phyloP scores from a whole-genome alignment of 1,140 invertebrate species.

The Aporrectodea caliginosa region DNA sequence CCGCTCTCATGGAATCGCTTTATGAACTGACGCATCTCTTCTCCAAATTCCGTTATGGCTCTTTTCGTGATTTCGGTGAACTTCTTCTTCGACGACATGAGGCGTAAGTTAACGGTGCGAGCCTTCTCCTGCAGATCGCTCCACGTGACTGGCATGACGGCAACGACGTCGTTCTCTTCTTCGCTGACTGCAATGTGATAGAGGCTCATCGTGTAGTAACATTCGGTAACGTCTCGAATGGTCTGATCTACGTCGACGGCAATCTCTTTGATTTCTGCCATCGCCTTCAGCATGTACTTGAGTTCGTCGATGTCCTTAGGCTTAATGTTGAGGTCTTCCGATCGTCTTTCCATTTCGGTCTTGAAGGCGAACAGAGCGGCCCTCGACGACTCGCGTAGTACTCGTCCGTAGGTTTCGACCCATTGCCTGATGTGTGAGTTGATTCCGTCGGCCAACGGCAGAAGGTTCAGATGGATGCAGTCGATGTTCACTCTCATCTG shows the following conservation, averaged over 20 bases:
- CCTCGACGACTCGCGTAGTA: constrained; percentile 48
- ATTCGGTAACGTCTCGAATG: constrained; percentile 7
- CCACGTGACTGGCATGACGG: constrained; percentile 49
- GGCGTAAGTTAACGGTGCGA: constrained; percentile 53
- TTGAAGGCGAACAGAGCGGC: constrained; percentile 13
- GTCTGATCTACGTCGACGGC: neutral
- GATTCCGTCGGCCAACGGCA: constrained; percentile 47
- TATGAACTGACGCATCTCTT: constrained; percentile 65
- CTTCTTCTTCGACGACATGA: constrained; percentile 58
- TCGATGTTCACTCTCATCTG: constrained; percentile 50
- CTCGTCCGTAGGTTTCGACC: constrained; percentile 49
- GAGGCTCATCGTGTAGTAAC: neutral
- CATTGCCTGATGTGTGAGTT: constrained; percentile 53
- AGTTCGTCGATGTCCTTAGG: constrained; percentile 48
- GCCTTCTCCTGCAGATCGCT: constrained; percentile 52
- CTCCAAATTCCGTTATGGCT: constrained; percentile 68
- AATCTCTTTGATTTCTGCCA: constrained; percentile 5
- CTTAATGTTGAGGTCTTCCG: constrained; percentile 43
- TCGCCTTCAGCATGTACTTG: neutral
- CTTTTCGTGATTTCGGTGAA: constrained; percentile 64
- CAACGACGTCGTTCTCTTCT: constrained; percentile 33
- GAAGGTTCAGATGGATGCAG: constrained; percentile 51
- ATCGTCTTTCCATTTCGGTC: constrained; percentile 45
- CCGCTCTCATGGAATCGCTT: constrained; percentile 70
- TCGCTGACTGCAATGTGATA: constrained; percentile 19